Percentiles rank a stretch among this genome's conserved stretches.
Evolutionary conservation across 2,888 invertebrate species (phyloP).

Genomic region (Serripes groenlandicus): DNA sequence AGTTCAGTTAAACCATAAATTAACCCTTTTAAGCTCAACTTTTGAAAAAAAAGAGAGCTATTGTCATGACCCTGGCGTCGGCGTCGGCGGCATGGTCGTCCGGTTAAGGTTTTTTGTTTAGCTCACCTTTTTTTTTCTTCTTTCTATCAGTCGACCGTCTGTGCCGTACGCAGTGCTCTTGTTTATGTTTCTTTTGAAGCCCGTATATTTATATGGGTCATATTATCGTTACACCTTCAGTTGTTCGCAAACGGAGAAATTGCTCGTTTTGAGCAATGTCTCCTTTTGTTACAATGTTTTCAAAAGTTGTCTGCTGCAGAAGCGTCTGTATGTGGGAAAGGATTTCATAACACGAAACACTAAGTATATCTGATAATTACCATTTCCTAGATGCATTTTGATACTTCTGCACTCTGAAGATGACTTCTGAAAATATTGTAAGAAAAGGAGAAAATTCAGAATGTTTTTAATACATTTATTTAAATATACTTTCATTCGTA

Average conservation of each 20-base stretch:
- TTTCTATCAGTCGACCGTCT: too few species aligned
- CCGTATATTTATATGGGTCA: too few species aligned
- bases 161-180: too few species aligned
- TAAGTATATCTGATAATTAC: not conserved
- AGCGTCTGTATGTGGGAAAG: not conserved
- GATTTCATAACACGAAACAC: not conserved
- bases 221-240: not conserved
- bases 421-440: not conserved
- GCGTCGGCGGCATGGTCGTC: too few species aligned
- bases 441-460: not conserved
- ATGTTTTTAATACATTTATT: not conserved
- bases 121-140: too few species aligned
- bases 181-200: too few species aligned
- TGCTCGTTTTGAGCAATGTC: not conserved
- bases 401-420: not conserved
- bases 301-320: not conserved
- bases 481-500: too few species aligned
- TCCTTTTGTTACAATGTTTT: constrained; percentile 5
- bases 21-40: too few species aligned
- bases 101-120: too few species aligned
- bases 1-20: too few species aligned
- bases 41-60: too few species aligned
- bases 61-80: too few species aligned
- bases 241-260: not conserved
- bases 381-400: not conserved